Evolutionary conservation across 2,113 vertebrate genomes (phyloP).

Genomic region (Sander lucioperca): DNA sequence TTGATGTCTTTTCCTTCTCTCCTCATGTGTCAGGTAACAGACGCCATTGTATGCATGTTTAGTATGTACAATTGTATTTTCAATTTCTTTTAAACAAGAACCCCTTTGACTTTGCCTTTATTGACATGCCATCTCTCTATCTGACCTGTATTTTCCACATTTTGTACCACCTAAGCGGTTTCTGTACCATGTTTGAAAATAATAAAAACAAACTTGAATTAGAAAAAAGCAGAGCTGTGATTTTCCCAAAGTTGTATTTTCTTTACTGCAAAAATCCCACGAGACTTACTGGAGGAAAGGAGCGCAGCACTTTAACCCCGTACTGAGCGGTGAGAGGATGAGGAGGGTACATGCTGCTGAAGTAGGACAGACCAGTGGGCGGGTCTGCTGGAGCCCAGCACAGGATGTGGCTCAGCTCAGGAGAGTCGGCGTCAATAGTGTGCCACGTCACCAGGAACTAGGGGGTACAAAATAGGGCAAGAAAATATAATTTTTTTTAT

Average conservation of each 20-base stretch:
- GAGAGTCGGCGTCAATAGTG: conserved; percentile 97
- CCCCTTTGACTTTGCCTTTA: too few species aligned
- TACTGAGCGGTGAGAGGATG: conserved; percentile 98
- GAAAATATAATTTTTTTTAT: neutral
- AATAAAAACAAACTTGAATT: too few species aligned
- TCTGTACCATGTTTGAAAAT: too few species aligned
- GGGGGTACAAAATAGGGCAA: neutral
- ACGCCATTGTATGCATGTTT: too few species aligned
- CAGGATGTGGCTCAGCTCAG: conserved; percentile 95
- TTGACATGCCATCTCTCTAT: too few species aligned
- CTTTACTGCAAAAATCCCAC: neutral
- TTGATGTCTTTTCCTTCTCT: too few species aligned
- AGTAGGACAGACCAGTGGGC: conserved; percentile 97
- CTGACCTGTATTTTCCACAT: too few species aligned
- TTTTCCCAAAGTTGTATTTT: neutral
- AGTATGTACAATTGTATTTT: too few species aligned
- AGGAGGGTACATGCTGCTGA: conserved; percentile 98
- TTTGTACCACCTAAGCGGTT: too few species aligned
- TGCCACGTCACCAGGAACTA: conserved; percentile 99
- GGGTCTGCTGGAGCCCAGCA: conserved; percentile 98
- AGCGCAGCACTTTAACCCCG: conserved; percentile 96
- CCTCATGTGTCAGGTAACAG: too few species aligned
- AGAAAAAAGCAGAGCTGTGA: too few species aligned
- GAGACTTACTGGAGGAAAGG: conserved; percentile 94
- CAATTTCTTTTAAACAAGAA: too few species aligned